Evolutionary conservation across 2,113 vertebrate genomes (phyloP).

Genomic region (Prinia subflava): DNA sequence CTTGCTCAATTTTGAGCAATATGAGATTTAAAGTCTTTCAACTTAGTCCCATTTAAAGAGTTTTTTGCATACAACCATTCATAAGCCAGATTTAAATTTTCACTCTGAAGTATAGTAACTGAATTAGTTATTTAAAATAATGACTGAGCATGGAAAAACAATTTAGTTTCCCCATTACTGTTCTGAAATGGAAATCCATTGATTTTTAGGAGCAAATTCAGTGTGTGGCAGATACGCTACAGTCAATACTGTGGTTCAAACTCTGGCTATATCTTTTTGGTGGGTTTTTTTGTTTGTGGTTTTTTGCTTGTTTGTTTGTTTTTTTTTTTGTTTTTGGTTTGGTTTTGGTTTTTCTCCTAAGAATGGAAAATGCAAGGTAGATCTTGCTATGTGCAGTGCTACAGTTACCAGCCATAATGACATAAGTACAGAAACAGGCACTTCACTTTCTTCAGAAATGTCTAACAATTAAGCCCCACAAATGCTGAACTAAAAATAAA

Average conservation of each 20-base stretch:
- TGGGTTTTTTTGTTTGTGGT: too few relatives aligned
- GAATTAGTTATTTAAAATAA: not conserved
- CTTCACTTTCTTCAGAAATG: not conserved
- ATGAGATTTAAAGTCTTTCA: not conserved
- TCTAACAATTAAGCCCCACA: not conserved
- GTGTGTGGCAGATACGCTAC: not conserved
- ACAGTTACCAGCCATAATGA: not conserved
- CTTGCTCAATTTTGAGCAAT: not conserved
- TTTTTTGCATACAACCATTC: not conserved
- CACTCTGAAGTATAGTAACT: not conserved
- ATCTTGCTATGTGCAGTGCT: not conserved
- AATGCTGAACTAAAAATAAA: not conserved
- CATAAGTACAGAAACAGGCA: not conserved
- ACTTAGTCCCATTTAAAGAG: not conserved
- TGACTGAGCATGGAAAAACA: not conserved
- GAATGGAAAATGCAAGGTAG: not conserved
- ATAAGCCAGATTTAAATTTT: not conserved
- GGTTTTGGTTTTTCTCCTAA: too few relatives aligned
- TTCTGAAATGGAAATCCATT: not conserved
- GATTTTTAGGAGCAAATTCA: not conserved
- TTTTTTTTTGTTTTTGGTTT: too few relatives aligned
- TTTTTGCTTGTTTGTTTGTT: not conserved
- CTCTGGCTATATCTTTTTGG: not conserved
- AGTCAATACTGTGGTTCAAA: not conserved
- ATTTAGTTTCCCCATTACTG: not conserved